These are phyloP conservation scores for Drepana arcuata DNA, from an alignment of 1,140 invertebrate species.

Conservation along the genomic window DNA sequence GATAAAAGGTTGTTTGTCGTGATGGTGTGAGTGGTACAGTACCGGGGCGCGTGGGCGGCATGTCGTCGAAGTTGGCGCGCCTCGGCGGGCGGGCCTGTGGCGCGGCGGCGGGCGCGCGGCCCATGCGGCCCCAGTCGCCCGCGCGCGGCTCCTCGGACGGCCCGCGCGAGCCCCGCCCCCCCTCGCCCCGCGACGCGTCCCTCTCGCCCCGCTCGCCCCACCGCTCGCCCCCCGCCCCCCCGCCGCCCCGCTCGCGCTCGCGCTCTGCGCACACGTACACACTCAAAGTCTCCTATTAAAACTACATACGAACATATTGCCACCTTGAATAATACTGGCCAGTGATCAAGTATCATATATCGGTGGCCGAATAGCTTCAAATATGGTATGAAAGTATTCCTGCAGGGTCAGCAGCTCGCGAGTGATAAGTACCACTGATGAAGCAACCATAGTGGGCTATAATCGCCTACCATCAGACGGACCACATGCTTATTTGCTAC, in stretches of 20 bases:
- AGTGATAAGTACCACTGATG: too few species aligned
- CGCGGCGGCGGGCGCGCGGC: conserved; percentile 66
- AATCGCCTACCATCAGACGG: too few species aligned
- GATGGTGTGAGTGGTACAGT: conserved; percentile 1
- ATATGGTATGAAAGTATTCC: too few species aligned
- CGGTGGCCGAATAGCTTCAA: too few species aligned
- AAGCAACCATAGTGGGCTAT: too few species aligned
- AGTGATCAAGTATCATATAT: too few species aligned
- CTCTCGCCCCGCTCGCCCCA: conserved; percentile 48
- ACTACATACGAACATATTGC: too few species aligned
- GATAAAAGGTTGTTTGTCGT: too few species aligned
- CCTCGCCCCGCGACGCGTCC: conserved; percentile 40
- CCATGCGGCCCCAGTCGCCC: conserved; percentile 58
- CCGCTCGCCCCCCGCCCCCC: conserved; percentile 42
- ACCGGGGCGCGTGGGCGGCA: conserved; percentile 54
- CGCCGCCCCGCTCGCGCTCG: conserved; percentile 44
- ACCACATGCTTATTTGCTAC: too few species aligned
- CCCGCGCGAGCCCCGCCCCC: conserved; percentile 41
- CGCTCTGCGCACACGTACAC: conserved; percentile 22
- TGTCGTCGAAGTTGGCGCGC: conserved; percentile 59
- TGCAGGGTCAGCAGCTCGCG: too few species aligned
- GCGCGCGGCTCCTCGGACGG: conserved; percentile 54
- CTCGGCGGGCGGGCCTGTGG: conserved; percentile 16
- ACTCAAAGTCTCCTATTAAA: too few species aligned
- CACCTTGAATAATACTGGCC: too few species aligned